Evolutionary conservation across 2,797 vertebrate species (phyloP).

Genomic region (Danio tinwini): DNA sequence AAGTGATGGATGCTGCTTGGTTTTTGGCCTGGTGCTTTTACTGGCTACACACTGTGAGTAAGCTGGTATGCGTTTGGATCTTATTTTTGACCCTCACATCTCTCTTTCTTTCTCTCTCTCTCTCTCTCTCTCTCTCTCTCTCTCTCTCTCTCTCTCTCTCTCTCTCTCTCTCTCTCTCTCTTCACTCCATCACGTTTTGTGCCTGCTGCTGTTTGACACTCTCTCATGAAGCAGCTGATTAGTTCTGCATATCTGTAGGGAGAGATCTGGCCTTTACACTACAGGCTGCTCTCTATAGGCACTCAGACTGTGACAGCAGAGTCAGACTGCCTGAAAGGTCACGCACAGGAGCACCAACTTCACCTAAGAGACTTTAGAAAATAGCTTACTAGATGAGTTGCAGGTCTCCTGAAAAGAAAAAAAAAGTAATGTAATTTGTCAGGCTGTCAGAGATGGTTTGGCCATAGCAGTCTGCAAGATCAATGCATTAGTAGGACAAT

Average conservation of each 20-base stretch:
- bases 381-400: conserved; percentile 50
- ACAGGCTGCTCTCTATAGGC: conserved; percentile 27
- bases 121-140: too few species aligned
- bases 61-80: conserved; percentile 24
- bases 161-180: background rate
- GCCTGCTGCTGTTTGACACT: conserved; percentile 19
- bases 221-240: conserved; percentile 33
- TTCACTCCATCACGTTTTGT: conserved; percentile 1
- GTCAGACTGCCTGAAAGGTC: conserved; percentile 16
- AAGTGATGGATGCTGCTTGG: conserved; percentile 51
- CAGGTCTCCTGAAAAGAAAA: conserved; percentile 26
- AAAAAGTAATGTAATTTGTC: conserved; percentile 58
- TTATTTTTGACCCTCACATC: conserved; percentile 57
- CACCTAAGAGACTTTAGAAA: conserved; percentile 47
- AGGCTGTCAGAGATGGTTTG: conserved; percentile 49
- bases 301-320: conserved; percentile 21
- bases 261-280: conserved; percentile 27
- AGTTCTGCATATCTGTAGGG: conserved; percentile 45
- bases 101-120: background rate
- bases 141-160: background rate
- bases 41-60: conserved; percentile 30
- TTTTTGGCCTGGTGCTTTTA: conserved; percentile 42
- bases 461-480: background rate
- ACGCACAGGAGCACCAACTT: conserved; percentile 32
- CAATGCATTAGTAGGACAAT: conserved; percentile 1